Percentiles rank a stretch among this genome's conserved stretches.
phyloP scores from a whole-genome alignment of 2,113 vertebrate species.

The Carlito syrichta region DNA sequence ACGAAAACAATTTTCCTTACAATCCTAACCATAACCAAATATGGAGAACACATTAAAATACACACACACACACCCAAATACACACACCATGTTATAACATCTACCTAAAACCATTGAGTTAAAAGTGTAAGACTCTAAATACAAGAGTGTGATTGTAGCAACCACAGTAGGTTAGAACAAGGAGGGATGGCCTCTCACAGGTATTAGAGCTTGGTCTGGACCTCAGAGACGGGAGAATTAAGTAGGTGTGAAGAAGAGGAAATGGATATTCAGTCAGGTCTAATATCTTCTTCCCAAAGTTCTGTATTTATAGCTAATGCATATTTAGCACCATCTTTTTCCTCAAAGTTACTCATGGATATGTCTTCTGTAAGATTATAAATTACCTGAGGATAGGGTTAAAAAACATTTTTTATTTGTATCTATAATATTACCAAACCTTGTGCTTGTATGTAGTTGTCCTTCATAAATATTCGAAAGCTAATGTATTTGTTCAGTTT shows the following conservation, averaged over 20 bases:
- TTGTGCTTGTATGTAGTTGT: neutral
- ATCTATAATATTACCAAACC: neutral
- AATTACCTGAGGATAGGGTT: neutral
- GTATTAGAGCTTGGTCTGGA: neutral
- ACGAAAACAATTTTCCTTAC: no score
- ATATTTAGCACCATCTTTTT: neutral
- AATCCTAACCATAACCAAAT: neutral
- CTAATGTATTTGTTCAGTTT: no score
- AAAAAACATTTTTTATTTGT: neutral
- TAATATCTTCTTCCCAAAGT: neutral
- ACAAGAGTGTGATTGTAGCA: neutral
- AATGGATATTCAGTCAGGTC: neutral
- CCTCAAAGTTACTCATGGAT: neutral
- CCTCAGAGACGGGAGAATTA: neutral
- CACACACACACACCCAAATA: neutral
- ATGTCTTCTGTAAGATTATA: neutral
- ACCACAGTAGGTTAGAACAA: neutral
- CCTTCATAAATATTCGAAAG: neutral
- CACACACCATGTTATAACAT: neutral
- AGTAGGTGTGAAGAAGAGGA: neutral
- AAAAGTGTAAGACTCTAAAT: neutral
- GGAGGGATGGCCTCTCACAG: neutral
- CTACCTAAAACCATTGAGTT: neutral
- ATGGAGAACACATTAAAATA: neutral
- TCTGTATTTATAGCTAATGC: neutral